Conservation (phyloP, 2,113 vertebrate species). For the Oplegnathus fasciatus region DNA sequence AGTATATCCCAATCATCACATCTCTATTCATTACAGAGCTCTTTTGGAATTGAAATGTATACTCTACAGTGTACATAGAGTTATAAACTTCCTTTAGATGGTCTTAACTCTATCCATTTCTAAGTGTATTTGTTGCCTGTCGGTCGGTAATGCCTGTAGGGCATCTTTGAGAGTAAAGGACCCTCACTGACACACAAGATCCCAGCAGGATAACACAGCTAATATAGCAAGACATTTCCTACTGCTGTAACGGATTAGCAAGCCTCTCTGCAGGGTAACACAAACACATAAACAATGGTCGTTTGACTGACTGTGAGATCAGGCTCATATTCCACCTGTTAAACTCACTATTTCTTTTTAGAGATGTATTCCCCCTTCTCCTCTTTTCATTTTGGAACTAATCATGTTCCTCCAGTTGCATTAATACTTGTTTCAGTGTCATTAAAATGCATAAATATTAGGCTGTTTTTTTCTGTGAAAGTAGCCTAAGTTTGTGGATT, state of each 20-base stretch:
- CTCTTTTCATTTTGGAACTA: background rate
- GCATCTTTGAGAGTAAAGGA: constrained; percentile 48
- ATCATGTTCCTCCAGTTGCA: background rate
- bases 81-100: constrained; percentile 5
- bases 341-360: background rate
- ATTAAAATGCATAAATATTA: background rate
- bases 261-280: constrained; percentile 62
- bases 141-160: constrained; percentile 46
- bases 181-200: constrained; percentile 55
- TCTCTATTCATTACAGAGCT: background rate
- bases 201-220: constrained; percentile 70
- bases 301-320: constrained; percentile 29
- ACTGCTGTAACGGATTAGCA: constrained; percentile 60
- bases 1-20: background rate
- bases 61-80: background rate
- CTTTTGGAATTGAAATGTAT: background rate
- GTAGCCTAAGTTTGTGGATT: background rate
- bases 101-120: constrained; percentile 19
- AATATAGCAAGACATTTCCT: constrained; percentile 67
- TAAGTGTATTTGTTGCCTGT: constrained; percentile 50
- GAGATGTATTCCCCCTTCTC: background rate
- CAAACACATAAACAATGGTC: constrained; percentile 59
- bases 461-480: background rate
- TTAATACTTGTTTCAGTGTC: background rate
- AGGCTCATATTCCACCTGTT: constrained; percentile 50